A percentile compares a stretch with the other conserved stretches of the same genome.
These are phyloP conservation scores for Artibeus jamaicensis DNA, from an alignment of 2,797 vertebrate species.

Conservation along the genomic window DNA sequence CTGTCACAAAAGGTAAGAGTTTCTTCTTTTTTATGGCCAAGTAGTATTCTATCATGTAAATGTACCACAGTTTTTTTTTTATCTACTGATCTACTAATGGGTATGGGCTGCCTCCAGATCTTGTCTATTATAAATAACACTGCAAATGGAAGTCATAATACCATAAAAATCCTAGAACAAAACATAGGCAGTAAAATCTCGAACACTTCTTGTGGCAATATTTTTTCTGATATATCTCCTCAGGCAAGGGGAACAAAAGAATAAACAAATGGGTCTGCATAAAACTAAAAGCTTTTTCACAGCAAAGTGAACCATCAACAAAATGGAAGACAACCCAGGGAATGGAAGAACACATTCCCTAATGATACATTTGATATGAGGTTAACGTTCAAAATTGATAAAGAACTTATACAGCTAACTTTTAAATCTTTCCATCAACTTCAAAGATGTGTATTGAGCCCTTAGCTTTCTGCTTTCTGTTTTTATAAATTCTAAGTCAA, in stretches of 20 bases:
- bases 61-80: background rate
- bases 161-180: background rate
- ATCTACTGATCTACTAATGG: background rate
- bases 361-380: background rate
- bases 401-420: background rate
- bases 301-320: background rate
- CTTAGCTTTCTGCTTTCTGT: background rate
- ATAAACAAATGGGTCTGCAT: background rate
- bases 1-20: background rate
- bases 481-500: slow-evolving; percentile 34
- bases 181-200: background rate
- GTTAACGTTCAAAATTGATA: background rate
- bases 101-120: background rate
- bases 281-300: background rate
- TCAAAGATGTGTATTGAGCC: background rate
- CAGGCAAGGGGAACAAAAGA: background rate
- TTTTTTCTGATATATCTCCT: background rate
- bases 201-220: background rate
- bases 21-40: background rate
- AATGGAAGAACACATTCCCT: background rate
- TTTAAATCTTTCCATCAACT: background rate
- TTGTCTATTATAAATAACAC: background rate
- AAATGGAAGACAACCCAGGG: background rate
- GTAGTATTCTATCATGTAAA: background rate
- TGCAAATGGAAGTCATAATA: background rate